Evolutionary conservation across 2,797 vertebrate species (phyloP).

Genomic region (Meda fulgida): DNA sequence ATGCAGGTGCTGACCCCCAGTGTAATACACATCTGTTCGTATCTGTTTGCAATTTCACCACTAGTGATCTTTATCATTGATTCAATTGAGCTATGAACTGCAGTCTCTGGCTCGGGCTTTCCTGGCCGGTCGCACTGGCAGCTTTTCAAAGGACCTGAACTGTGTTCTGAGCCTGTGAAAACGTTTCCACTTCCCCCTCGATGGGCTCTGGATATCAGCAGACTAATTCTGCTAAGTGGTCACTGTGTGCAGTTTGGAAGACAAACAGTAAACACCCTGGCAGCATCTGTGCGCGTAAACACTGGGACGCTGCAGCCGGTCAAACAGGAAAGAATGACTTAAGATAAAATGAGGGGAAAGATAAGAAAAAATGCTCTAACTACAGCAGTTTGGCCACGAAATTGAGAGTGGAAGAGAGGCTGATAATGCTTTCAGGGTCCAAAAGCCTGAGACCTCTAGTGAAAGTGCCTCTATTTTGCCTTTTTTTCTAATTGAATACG

Average conservation of each 20-base stretch:
- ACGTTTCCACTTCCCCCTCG: constrained; percentile 53
- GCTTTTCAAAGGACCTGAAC: constrained; percentile 66
- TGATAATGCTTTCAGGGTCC: constrained; percentile 15
- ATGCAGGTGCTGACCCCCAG: constrained; percentile 80
- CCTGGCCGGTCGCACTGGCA: constrained; percentile 66
- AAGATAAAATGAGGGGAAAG: constrained; percentile 57
- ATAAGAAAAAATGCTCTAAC: constrained; percentile 52
- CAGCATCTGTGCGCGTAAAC: constrained; percentile 53
- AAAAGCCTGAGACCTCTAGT: neutral
- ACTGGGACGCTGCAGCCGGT: constrained; percentile 49
- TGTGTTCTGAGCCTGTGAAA: constrained; percentile 40
- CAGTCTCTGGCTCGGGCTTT: constrained; percentile 43
- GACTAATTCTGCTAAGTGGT: constrained; percentile 61
- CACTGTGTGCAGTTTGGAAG: constrained; percentile 61
- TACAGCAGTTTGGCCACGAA: constrained; percentile 42
- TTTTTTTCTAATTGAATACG: too few relatives aligned
- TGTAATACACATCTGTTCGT: constrained; percentile 77
- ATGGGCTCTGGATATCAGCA: constrained; percentile 56
- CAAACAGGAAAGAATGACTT: constrained; percentile 73
- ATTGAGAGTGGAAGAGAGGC: constrained; percentile 36
- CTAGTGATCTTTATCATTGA: constrained; percentile 75
- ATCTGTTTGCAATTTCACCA: constrained; percentile 76
- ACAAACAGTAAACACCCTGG: constrained; percentile 66
- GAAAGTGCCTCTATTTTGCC: neutral
- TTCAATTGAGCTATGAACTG: constrained; percentile 65